A percentile compares a stretch with the other conserved stretches of the same genome.
These are phyloP conservation scores for Baryphthengus martii DNA, from an alignment of 2,113 vertebrate genomes.

Conservation along the genomic window DNA sequence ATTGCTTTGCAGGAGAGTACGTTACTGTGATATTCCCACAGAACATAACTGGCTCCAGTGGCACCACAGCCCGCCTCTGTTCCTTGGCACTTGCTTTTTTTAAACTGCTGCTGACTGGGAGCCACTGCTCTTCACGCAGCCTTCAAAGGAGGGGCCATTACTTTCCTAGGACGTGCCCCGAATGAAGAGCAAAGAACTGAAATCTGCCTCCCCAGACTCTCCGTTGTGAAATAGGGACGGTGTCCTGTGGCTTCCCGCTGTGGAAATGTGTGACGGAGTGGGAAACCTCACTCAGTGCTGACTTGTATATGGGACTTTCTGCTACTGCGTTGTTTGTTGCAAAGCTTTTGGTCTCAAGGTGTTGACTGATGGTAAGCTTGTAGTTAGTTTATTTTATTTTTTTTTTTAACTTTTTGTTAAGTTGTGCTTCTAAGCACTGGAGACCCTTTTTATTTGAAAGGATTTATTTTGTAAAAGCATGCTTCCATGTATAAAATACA, in stretches of 20 bases:
- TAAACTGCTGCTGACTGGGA: constrained; percentile 1
- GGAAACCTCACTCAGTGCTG: background rate
- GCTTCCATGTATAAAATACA: background rate
- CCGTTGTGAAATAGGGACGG: background rate
- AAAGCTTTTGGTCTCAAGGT: background rate
- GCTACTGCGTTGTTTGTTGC: background rate
- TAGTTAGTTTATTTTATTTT: background rate
- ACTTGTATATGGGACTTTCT: background rate
- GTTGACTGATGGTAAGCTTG: background rate
- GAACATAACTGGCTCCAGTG: background rate
- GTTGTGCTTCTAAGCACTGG: background rate
- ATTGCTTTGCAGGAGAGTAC: constrained; percentile 4
- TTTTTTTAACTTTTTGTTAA: background rate
- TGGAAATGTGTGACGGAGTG: background rate
- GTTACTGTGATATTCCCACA: constrained; percentile 45
- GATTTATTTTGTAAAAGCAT: background rate
- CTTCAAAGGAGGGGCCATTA: background rate
- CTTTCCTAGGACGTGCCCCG: background rate
- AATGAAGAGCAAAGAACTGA: background rate
- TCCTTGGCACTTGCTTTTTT: constrained; percentile 22
- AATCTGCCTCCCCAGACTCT: background rate
- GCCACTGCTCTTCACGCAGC: background rate
- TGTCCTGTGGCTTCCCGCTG: background rate
- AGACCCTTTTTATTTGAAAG: background rate
- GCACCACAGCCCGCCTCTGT: background rate